Conservation (phyloP, 2,797 vertebrate species). For the Paedocypris micromegethes region DNA sequence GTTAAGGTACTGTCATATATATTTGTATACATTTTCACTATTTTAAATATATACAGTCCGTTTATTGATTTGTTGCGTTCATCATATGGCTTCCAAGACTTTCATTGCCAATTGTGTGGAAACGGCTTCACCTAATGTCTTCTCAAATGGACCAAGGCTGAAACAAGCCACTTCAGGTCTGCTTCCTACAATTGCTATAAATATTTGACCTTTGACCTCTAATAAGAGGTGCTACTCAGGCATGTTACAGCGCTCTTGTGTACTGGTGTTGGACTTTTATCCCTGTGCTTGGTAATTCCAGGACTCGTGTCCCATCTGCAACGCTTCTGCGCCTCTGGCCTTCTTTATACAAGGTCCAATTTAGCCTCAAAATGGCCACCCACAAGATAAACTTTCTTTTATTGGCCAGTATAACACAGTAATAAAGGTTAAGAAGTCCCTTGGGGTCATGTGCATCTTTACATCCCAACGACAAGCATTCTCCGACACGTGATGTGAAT, state of each 20-base stretch:
- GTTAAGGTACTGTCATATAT: no score
- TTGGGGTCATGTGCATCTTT: background rate
- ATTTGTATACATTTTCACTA: no score
- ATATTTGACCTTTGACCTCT: constrained; percentile 29
- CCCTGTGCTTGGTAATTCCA: background rate
- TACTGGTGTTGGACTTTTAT: background rate
- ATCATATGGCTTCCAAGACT: no score
- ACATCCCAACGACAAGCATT: constrained; percentile 21
- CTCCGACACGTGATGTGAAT: constrained; percentile 14
- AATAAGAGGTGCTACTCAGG: constrained; percentile 37
- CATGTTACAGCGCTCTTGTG: constrained; percentile 19
- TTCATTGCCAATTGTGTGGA: no score
- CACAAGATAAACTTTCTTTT: constrained; percentile 26
- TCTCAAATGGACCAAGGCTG: constrained; percentile 8
- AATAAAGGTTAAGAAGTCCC: constrained; percentile 29
- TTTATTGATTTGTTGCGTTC: no score
- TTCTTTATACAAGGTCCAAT: constrained; percentile 31
- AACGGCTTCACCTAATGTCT: background rate
- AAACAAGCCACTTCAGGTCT: constrained; percentile 1
- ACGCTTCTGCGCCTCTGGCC: background rate
- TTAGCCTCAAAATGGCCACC: constrained; percentile 30
- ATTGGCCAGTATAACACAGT: constrained; percentile 33
- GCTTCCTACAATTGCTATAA: constrained; percentile 3
- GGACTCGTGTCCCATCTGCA: background rate
- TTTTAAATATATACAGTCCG: no score